These are phyloP conservation scores for Potamarius usumacintae DNA, from an alignment of 2,113 vertebrate genomes.

Conservation along the genomic window DNA sequence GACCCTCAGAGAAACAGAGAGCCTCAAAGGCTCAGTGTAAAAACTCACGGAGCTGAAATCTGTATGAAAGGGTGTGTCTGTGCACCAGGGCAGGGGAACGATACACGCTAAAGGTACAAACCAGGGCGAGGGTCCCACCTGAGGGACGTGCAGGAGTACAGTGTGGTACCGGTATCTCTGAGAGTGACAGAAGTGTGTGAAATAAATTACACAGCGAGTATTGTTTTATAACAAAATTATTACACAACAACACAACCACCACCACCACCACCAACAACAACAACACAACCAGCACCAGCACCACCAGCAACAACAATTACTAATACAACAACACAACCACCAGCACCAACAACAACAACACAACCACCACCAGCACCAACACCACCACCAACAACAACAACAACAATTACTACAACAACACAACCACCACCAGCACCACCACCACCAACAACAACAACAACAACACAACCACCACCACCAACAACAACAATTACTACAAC, in stretches of 20 bases:
- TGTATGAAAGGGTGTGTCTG: background rate
- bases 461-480: no score
- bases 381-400: no score
- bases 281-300: no score
- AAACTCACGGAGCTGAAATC: background rate
- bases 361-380: no score
- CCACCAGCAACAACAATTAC: no score
- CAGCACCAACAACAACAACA: no score
- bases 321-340: no score
- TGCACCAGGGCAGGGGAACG: background rate
- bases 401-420: no score
- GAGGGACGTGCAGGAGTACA: background rate
- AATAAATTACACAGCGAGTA: background rate
- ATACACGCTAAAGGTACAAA: background rate
- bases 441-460: no score
- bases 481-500: no score
- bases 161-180: background rate
- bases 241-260: background rate
- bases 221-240: background rate
- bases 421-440: no score
- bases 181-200: background rate
- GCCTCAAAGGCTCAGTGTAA: background rate
- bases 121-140: background rate
- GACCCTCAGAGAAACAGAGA: background rate
- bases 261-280: no score